Base-by-base conservation (phyloP, 2,888 invertebrate species). In the Spilarctia lutea region DNA sequence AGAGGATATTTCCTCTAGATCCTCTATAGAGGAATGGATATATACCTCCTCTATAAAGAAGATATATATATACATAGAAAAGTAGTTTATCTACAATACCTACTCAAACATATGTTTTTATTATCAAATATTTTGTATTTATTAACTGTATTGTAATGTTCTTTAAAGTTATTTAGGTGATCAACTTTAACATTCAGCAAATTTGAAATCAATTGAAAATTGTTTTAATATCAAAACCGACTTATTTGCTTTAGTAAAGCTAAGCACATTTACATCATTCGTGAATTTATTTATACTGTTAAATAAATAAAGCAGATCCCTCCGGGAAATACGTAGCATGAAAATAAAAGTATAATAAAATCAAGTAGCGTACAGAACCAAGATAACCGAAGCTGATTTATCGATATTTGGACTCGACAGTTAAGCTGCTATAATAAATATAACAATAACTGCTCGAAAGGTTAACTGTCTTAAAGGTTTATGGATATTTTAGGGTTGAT, bases 391-490 rank as follows among this genome's bases (percentile, higher is more conserved):
- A 27, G 4, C 27, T 60, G 0, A 60, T 60, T 71, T 71, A 63
- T 71, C 63, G 63, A 39, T 35, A 39, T 70, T 71, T 42, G 27
- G 39, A 27, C 39, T 20, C 52, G 27, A n/a, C 35, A 66, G 39
- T 39, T 66, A n/a, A 0, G 30, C 6, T 4, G 16, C 33, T 6
- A 18, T 45, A 48, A 52, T 72, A 72, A 72, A 72, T 66, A 66
- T 66, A 33, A 48, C 52, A 65, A 65, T 72, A 72, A 52, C 70
- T 60, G 45, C 20, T 68, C 48, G 18, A n/a, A 52, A 65, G 71
- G 35, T 66, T 72, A 60, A 60, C n/a, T 4, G 60, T 13, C 60
- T 13, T 60, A 16, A 27, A 60, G 27, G 60, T 60, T 60, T 60
- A 60, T 60, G 11, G 27, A 13, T 60, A 16, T 60, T 60, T 27